Conservation (phyloP, 2,797 vertebrate genomes). For the Rhinichthys osculus region DNA sequence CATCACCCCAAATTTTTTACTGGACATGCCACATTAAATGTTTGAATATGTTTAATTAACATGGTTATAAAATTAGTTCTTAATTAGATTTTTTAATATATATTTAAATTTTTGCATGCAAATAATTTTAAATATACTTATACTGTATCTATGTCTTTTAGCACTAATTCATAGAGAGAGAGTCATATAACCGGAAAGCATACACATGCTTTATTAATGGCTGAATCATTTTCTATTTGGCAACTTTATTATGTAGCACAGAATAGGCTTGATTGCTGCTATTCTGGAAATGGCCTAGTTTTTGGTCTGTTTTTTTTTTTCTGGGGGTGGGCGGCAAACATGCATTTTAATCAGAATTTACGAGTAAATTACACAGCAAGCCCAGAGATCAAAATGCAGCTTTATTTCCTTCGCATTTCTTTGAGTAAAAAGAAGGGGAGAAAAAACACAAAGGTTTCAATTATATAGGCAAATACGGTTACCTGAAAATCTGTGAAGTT, state of each 20-base stretch:
- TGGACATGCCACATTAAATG: background rate
- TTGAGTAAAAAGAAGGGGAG: background rate
- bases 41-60: background rate
- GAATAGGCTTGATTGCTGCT: conserved; percentile 45
- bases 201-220: conserved; percentile 41
- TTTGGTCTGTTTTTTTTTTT: conserved; percentile 47
- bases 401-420: conserved; percentile 32
- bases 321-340: conserved; percentile 50
- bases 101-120: background rate
- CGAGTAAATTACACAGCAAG: conserved; percentile 32
- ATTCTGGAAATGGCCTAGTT: conserved; percentile 58
- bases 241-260: conserved; percentile 45
- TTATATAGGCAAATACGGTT: background rate
- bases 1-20: background rate
- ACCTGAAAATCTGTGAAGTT: background rate
- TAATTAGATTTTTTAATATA: background rate
- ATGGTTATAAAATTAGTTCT: background rate
- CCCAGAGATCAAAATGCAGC: conserved; percentile 48
- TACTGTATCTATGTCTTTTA: background rate
- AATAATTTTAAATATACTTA: background rate
- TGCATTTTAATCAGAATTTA: conserved; percentile 53
- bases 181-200: background rate
- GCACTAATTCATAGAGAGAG: background rate
- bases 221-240: conserved; percentile 48
- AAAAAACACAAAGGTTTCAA: conserved; percentile 9